Evolutionary conservation across 2,113 vertebrate genomes (phyloP).

Genomic region (Rhinogobius similis): DNA sequence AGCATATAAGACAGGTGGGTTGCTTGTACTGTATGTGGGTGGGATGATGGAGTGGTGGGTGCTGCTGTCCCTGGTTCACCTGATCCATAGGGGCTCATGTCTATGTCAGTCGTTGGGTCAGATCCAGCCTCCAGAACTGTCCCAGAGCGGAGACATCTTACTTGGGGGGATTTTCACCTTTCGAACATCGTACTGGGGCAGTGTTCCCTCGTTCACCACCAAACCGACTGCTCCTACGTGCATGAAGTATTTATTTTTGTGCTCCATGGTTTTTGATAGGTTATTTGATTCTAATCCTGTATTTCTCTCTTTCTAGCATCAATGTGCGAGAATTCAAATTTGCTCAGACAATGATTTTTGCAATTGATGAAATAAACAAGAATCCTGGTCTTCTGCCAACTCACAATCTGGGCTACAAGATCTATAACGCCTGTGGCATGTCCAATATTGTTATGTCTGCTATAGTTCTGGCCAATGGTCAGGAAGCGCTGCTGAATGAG

Average conservation of each 20-base stretch:
- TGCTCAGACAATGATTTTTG: constrained; percentile 66
- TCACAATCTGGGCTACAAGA: constrained; percentile 61
- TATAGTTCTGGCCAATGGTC: constrained; percentile 50
- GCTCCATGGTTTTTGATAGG: not conserved
- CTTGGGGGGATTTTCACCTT: constrained; percentile 75
- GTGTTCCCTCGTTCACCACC: constrained; percentile 11
- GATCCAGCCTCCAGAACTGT: constrained; percentile 51
- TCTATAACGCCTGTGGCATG: constrained; percentile 65
- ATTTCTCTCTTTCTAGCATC: constrained; percentile 35
- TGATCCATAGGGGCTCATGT: constrained; percentile 33
- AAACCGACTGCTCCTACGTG: constrained; percentile 23
- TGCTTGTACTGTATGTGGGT: not conserved
- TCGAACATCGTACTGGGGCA: constrained; percentile 39
- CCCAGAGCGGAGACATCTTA: constrained; percentile 56
- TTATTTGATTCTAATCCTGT: not conserved
- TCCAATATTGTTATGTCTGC: constrained; percentile 54
- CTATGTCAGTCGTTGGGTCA: constrained; percentile 37
- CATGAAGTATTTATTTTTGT: constrained; percentile 33
- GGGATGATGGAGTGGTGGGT: constrained; percentile 36
- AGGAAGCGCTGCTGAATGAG: constrained; percentile 32
- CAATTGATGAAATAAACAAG: constrained; percentile 65
- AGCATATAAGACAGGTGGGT: not conserved
- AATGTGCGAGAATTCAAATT: constrained; percentile 67
- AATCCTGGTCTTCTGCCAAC: constrained; percentile 53
- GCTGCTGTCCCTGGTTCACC: constrained; percentile 40